These are phyloP conservation scores for Cryptoleucopteryx plumbea DNA, from an alignment of 2,113 vertebrate genomes.

Conservation along the genomic window DNA sequence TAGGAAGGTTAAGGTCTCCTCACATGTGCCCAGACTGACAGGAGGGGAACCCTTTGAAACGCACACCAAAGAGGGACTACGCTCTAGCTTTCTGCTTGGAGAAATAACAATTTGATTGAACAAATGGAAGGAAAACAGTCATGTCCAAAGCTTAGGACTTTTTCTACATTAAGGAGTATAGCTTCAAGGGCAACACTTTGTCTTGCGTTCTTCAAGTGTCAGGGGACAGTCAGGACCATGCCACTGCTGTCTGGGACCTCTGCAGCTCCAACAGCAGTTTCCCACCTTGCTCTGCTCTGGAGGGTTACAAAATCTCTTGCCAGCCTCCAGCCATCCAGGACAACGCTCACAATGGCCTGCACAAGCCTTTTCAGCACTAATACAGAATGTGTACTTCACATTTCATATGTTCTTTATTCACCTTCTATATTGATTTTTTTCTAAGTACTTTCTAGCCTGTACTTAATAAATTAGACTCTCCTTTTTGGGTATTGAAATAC, in stretches of 20 bases:
- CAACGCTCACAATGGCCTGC: not conserved
- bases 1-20: too few species aligned
- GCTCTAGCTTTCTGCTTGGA: too few species aligned
- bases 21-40: not conserved
- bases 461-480: not conserved
- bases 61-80: too few species aligned
- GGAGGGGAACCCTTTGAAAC: not conserved
- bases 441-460: not conserved
- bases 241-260: not conserved
- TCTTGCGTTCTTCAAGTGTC: not conserved
- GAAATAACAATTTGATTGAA: not conserved
- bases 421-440: not conserved
- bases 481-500: not conserved
- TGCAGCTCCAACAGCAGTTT: fast-evolving
- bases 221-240: not conserved
- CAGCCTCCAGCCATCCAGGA: not conserved
- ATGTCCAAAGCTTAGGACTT: not conserved
- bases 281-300: not conserved
- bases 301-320: not conserved
- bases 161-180: not conserved
- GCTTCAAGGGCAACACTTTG: not conserved
- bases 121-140: too few species aligned
- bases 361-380: not conserved
- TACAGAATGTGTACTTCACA: not conserved
- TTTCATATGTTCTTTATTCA: not conserved